A percentile compares a stretch with the other conserved stretches of the same genome.
Evolutionary conservation across 1,140 invertebrate species (phyloP).

Genomic region (Euwallacea fornicatus): DNA sequence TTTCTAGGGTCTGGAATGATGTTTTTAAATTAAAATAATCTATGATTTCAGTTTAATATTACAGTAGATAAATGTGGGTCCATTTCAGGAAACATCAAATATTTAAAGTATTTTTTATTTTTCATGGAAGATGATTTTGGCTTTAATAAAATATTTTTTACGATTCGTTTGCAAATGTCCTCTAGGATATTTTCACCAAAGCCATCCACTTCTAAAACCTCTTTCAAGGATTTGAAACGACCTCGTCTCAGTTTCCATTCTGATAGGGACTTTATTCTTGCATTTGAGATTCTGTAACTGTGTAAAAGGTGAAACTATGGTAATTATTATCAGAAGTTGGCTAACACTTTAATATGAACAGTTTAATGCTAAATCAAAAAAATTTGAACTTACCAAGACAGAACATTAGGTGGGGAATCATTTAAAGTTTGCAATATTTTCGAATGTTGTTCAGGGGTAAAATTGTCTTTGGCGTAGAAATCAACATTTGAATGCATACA

Average conservation of each 20-base stretch:
- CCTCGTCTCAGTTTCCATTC: slow-evolving; percentile 40
- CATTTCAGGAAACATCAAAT: slow-evolving; percentile 28
- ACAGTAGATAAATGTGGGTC: slow-evolving; percentile 3
- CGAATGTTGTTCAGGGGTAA: not conserved
- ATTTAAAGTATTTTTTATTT: slow-evolving; percentile 16
- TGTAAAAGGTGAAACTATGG: not conserved
- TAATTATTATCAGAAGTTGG: not conserved
- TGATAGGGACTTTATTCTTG: slow-evolving; percentile 38
- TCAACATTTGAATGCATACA: not conserved
- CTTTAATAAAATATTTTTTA: not conserved
- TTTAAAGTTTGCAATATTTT: slow-evolving; percentile 9
- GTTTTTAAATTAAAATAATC: too few species aligned
- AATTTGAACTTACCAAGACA: not conserved
- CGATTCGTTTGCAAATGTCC: slow-evolving; percentile 33
- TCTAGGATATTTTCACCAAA: slow-evolving; percentile 40
- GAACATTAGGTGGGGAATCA: not conserved
- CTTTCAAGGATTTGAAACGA: slow-evolving; percentile 37
- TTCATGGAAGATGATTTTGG: not conserved
- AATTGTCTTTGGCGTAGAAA: not conserved
- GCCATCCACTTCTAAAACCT: slow-evolving; percentile 42
- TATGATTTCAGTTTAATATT: not conserved
- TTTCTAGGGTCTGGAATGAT: slow-evolving; percentile 14
- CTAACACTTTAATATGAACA: too few species aligned
- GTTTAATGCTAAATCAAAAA: too few species aligned
- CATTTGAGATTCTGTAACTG: slow-evolving; percentile 37